Percentiles rank a stretch among this genome's conserved stretches.
Conservation (phyloP, 35 echinoderm and acorn worm genomes). For the Heliocidaris tuberculata region DNA sequence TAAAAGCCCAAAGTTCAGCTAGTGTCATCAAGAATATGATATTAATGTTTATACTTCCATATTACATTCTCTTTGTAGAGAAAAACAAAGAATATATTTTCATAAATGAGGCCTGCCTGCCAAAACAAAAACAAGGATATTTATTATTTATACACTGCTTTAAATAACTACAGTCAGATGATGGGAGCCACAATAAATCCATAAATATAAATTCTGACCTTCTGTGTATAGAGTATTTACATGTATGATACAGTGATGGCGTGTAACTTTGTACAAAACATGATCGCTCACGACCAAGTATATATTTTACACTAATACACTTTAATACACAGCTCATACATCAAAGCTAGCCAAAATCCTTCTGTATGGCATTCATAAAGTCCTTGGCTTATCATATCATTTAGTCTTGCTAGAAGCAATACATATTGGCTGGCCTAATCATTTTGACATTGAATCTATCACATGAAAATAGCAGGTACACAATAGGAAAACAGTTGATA, state of each 20-base stretch:
- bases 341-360: not conserved
- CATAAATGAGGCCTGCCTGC: no score
- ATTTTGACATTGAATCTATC: not conserved
- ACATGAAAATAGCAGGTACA: not conserved
- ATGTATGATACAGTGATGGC: not conserved
- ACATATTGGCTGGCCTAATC: not conserved
- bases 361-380: not conserved
- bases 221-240: not conserved
- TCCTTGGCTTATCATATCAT: not conserved
- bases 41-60: not conserved
- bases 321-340: not conserved
- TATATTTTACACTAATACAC: conserved; percentile 16
- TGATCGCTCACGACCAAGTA: not conserved
- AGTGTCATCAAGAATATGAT: not conserved
- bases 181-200: not conserved
- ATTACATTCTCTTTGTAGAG: not conserved
- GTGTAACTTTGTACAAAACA: not conserved
- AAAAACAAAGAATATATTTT: not conserved
- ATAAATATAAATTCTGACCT: not conserved
- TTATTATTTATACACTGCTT: not conserved
- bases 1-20: not conserved
- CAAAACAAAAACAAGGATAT: not conserved
- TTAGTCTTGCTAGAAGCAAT: not conserved
- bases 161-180: not conserved
- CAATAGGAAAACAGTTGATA: not conserved